phyloP scores from a whole-genome alignment of 2,888 invertebrate genomes.

The Atethmia centrago region DNA sequence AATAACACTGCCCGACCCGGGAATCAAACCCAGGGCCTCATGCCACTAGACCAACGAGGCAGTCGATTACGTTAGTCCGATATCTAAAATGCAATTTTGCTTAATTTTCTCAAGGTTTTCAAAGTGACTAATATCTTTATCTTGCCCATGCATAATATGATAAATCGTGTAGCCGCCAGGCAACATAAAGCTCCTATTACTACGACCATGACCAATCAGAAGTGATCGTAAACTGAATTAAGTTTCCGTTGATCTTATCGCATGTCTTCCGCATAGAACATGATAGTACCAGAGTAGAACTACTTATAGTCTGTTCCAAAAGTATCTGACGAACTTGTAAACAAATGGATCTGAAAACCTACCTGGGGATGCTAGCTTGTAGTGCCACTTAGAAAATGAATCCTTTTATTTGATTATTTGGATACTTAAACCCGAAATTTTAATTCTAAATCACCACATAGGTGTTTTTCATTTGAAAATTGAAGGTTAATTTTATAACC shows the following conservation, averaged over 20 bases:
- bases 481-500: background rate
- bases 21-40: too few relatives aligned
- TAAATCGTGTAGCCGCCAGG: slow-evolving; percentile 10
- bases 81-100: background rate
- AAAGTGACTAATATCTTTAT: slow-evolving; percentile 6
- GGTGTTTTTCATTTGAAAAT: background rate
- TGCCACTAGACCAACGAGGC: too few relatives aligned
- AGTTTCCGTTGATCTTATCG: slow-evolving; percentile 36
- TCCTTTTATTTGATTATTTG: background rate
- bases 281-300: background rate
- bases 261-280: slow-evolving; percentile 10
- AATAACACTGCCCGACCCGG: too few relatives aligned
- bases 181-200: slow-evolving; percentile 7
- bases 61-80: background rate
- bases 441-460: background rate
- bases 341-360: background rate
- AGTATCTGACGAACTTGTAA: background rate
- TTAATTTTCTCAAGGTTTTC: background rate
- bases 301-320: background rate
- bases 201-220: slow-evolving; percentile 20
- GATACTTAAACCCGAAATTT: background rate
- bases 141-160: background rate
- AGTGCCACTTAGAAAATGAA: background rate
- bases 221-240: slow-evolving; percentile 26
- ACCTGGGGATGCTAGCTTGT: background rate